Percentiles rank a stretch among this genome's conserved stretches.
phyloP scores from a whole-genome alignment of 2,797 vertebrate species.

The Labroides dimidiatus region DNA sequence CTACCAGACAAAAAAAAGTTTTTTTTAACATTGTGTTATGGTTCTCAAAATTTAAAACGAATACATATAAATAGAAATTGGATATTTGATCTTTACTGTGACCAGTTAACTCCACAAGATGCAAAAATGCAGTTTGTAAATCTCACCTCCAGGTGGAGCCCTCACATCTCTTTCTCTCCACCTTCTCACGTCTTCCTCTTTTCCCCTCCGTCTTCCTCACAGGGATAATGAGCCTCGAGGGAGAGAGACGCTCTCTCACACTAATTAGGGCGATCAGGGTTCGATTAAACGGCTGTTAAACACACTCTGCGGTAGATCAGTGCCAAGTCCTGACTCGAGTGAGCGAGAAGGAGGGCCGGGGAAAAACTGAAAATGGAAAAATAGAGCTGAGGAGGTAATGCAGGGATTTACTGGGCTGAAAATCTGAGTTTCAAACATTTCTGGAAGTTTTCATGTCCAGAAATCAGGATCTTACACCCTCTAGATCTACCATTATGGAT shows the following conservation, averaged over 20 bases:
- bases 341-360: not conserved
- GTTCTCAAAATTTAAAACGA: too few species aligned
- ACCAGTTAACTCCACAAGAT: not conserved
- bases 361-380: too few species aligned
- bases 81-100: too few species aligned
- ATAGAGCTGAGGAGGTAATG: not conserved
- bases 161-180: too few species aligned
- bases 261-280: slow-evolving; percentile 69
- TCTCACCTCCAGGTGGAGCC: slow-evolving; percentile 51
- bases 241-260: slow-evolving; percentile 31
- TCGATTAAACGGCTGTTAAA: slow-evolving; percentile 69
- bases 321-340: slow-evolving; percentile 14
- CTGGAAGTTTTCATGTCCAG: too few species aligned
- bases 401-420: too few species aligned
- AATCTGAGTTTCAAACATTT: too few species aligned
- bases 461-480: too few species aligned
- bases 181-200: not conserved
- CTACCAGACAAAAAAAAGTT: too few species aligned
- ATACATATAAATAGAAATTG: too few species aligned
- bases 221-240: slow-evolving; percentile 59
- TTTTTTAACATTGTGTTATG: too few species aligned
- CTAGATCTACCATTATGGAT: too few species aligned
- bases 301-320: slow-evolving; percentile 32
- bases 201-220: not conserved
- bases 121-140: not conserved